Conservation (phyloP, 1,140 invertebrate genomes). For the Procambarus clarkii region DNA sequence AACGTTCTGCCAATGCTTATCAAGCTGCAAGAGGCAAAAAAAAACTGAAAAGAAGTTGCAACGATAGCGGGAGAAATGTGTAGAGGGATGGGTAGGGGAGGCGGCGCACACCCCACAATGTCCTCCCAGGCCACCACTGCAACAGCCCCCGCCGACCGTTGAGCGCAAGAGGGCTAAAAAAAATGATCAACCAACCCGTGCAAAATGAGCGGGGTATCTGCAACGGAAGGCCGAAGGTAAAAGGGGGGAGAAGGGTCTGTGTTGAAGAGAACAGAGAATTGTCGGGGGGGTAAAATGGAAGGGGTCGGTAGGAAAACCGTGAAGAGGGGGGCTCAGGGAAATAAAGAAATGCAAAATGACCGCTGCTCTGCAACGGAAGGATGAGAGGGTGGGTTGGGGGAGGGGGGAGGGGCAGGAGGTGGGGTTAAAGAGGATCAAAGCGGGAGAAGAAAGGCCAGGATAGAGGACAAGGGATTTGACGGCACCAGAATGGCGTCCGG, state of each 20-base stretch:
- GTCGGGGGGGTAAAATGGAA: not conserved
- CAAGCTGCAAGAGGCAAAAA: no score
- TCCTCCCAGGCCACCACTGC: not conserved
- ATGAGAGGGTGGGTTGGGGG: not conserved
- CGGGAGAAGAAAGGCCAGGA: not conserved
- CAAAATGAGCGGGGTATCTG: conserved; percentile 22
- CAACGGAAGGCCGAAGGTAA: not conserved
- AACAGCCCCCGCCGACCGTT: conserved; percentile 30
- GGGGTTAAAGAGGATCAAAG: not conserved
- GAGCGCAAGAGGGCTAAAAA: conserved; percentile 11
- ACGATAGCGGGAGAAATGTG: no score
- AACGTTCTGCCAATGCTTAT: no score
- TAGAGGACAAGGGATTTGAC: not conserved
- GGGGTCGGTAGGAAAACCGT: not conserved
- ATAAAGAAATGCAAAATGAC: conserved; percentile 20
- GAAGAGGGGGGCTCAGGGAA: not conserved
- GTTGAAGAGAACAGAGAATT: not conserved
- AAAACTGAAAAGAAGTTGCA: no score
- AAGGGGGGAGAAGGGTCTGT: not conserved
- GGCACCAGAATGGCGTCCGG: not conserved
- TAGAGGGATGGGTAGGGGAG: no score
- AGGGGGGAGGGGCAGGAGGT: not conserved
- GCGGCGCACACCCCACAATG: not conserved
- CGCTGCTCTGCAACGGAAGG: conserved; percentile 16
- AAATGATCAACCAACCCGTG: conserved; percentile 18